Base-by-base conservation (phyloP, 2,113 vertebrate genomes). In the Lasiurus cinereus region DNA sequence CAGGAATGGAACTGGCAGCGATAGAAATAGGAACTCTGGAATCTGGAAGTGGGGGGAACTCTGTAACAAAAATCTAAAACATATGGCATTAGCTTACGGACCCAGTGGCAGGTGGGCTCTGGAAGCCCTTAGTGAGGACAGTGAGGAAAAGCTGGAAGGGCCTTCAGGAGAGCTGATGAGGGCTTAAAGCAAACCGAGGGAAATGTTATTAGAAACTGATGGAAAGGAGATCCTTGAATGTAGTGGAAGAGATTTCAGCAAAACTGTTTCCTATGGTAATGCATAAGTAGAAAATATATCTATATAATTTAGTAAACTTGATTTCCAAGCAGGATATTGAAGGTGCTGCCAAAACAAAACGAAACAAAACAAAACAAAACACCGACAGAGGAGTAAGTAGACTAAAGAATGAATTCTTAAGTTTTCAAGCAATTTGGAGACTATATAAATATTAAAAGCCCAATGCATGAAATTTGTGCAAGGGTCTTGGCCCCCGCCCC, bases 21-120 rank as follows among this genome's bases (percentile, higher is more conserved):
- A 64, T 22, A 54, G 73, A 88, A 92, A 85, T 21, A 85, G 64
- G 88, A 88, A 72, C 24, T 91, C 46, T 72, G 76, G 74, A 85
- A 39, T 39, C 50, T 82, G 31, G 27, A 78, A 83, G 22, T 36
- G 8, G 43, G 19, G 31, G 16, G 9, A 13, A 18, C 29, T 19
- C 31, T 19, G 2, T 66, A 67, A 69, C 39, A 67, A 67, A 66
- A 86, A 72, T 29, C 4, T 31, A 22, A 91, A 85, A 48, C 21
- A 46, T 6, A 16, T 36, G 52, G 48, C 21, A 29, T 80, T 85
- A 84, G 39, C 24, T 50, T 54, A 27, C 12, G 43, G 50, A 43
- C 15, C 29, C 43, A 50, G 19, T 24, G 33, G 1, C 27, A 59
- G 6, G 8, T 21, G 50, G 7, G 6, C n/a, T 31, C n/a, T 27